These are phyloP conservation scores for Andrena bicolor DNA, from an alignment of 2,888 invertebrate genomes.

Conservation along the genomic window DNA sequence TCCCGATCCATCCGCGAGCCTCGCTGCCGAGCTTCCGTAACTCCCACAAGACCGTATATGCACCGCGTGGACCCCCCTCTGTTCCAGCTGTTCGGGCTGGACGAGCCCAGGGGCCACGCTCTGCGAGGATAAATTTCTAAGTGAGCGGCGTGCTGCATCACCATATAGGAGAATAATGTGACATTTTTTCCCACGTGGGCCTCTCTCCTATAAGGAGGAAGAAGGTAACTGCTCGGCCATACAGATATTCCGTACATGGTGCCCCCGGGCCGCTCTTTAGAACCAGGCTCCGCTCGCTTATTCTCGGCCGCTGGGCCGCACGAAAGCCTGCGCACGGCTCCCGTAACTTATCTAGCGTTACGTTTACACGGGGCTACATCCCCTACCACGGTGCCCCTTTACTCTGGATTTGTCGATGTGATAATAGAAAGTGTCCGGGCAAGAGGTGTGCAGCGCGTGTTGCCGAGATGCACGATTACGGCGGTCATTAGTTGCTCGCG, in stretches of 20 bases:
- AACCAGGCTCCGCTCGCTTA: conserved; percentile 47
- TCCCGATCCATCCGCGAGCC: conserved; percentile 59
- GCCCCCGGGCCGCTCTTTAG: conserved; percentile 58
- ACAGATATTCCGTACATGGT: conserved; percentile 80
- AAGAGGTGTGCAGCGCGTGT: conserved; percentile 19
- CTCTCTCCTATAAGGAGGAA: conserved; percentile 70
- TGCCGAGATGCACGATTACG: conserved; percentile 57
- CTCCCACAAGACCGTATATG: conserved; percentile 76
- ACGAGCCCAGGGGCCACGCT: conserved; percentile 51
- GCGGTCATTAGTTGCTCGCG: conserved; percentile 55
- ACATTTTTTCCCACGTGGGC: conserved; percentile 76
- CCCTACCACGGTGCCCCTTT: conserved; percentile 18
- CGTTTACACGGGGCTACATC: conserved; percentile 66
- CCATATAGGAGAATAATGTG: conserved; percentile 84
- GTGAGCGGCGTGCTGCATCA: conserved; percentile 79
- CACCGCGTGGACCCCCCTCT: conserved; percentile 27
- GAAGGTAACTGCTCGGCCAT: conserved; percentile 68
- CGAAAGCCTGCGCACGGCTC: conserved; percentile 43
- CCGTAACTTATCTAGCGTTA: conserved; percentile 72
- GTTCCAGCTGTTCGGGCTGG: conserved; percentile 20
- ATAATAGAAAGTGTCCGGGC: conserved; percentile 70
- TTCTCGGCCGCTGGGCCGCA: conserved; percentile 39
- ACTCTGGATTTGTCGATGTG: conserved; percentile 72
- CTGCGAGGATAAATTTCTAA: conserved; percentile 78
- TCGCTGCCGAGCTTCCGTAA: conserved; percentile 65